Evolutionary conservation across 2,797 vertebrate genomes (phyloP).

Genomic region (Siniperca obscura): DNA sequence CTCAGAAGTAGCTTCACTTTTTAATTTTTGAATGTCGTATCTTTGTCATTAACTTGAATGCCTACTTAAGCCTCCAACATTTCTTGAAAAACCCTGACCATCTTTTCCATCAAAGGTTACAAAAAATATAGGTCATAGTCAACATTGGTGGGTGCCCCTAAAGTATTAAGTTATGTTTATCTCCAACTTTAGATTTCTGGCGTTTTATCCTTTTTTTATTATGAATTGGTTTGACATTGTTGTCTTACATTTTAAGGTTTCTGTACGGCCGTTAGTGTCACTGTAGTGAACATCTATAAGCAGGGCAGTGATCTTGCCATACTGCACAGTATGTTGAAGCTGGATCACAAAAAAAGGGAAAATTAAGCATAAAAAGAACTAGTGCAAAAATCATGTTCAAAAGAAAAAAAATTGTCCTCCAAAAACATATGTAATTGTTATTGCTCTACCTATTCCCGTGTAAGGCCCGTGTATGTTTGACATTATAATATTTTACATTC

Average conservation of each 20-base stretch:
- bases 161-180: neutral
- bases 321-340: neutral
- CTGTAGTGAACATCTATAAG: neutral
- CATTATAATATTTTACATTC: constrained; percentile 10
- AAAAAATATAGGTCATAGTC: neutral
- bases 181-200: neutral
- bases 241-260: neutral
- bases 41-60: neutral
- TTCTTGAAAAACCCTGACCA: neutral
- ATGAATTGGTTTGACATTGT: constrained; percentile 3
- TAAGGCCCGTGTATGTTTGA: neutral
- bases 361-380: neutral
- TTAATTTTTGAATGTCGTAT: neutral
- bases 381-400: neutral
- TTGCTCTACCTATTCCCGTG: neutral
- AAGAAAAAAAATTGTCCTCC: neutral
- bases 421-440: neutral
- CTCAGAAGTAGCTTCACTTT: neutral
- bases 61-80: neutral
- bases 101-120: neutral
- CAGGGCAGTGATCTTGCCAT: neutral
- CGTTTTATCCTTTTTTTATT: neutral
- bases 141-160: neutral
- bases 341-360: neutral
- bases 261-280: neutral